phyloP scores from a whole-genome alignment of 2,797 vertebrate species.

The Epinephelus awoara region DNA sequence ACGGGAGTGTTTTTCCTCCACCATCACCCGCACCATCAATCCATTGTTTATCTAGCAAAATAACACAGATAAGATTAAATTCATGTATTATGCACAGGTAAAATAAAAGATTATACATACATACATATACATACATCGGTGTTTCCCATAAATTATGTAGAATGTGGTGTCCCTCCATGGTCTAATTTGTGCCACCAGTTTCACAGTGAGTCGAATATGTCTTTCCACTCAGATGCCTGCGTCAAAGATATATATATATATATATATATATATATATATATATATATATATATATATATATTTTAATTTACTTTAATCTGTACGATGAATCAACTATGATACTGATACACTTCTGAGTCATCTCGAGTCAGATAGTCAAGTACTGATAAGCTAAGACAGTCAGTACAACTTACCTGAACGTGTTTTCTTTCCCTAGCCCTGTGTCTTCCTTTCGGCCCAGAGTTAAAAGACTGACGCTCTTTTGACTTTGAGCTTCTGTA shows the following conservation, averaged over 20 bases:
- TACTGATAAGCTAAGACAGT: neutral
- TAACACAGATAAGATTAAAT: neutral
- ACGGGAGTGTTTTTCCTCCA: conserved; percentile 8
- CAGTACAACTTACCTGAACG: neutral
- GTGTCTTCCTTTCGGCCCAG: neutral
- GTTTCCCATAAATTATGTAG: neutral
- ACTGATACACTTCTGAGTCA: neutral
- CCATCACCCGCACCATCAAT: conserved; percentile 15
- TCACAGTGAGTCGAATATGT: neutral
- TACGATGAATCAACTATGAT: neutral
- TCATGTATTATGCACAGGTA: neutral
- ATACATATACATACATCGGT: neutral
- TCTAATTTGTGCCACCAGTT: conserved; percentile 6
- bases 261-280: too few species aligned
- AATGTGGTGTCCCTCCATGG: neutral
- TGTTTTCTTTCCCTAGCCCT: neutral
- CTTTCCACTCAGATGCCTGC: neutral
- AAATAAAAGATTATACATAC: neutral
- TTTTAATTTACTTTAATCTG: neutral
- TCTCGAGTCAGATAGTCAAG: neutral
- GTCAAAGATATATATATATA: neutral
- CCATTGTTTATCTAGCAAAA: conserved; percentile 4
- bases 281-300: too few species aligned
- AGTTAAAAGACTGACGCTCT: conserved; percentile 5
- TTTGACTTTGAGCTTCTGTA: conserved; percentile 1